Evolutionary conservation across 2,113 vertebrate species (phyloP).

Genomic region (Erythrolamprus reginae): DNA sequence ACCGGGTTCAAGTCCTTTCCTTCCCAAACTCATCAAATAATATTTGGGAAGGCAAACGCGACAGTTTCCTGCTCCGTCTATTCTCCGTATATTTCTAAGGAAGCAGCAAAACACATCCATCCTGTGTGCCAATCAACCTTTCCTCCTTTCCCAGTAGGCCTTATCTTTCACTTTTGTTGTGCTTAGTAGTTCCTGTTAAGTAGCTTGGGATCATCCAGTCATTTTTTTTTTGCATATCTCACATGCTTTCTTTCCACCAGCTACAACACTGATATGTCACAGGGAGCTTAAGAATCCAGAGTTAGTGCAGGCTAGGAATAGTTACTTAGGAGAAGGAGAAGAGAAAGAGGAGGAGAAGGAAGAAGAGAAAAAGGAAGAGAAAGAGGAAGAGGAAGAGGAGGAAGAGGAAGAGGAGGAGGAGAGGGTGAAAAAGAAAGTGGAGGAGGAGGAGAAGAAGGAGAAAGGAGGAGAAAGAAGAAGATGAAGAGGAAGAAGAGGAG

Average conservation of each 20-base stretch:
- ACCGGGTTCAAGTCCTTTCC: neutral
- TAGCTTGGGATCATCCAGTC: conserved; percentile 33
- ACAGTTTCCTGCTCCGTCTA: neutral
- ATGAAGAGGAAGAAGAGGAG: too few relatives aligned
- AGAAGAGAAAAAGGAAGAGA: neutral
- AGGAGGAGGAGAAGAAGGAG: neutral
- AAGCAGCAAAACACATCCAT: neutral
- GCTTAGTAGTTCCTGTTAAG: neutral
- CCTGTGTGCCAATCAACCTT: neutral
- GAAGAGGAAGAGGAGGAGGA: neutral
- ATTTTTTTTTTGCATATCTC: conserved; percentile 31
- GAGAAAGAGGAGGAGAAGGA: neutral
- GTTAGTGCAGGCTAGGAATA: neutral
- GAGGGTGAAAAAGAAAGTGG: too few relatives aligned
- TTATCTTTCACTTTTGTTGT: neutral
- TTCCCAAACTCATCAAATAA: neutral
- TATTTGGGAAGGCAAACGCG: neutral
- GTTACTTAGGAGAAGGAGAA: neutral
- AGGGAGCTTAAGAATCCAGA: neutral
- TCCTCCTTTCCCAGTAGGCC: neutral
- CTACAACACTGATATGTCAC: neutral
- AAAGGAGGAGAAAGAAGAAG: neutral
- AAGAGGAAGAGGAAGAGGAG: neutral
- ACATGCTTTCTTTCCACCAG: conserved; percentile 11
- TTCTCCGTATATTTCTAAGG: neutral